Base-by-base conservation (phyloP, 2,797 vertebrate genomes). In the Agapornis canus region DNA sequence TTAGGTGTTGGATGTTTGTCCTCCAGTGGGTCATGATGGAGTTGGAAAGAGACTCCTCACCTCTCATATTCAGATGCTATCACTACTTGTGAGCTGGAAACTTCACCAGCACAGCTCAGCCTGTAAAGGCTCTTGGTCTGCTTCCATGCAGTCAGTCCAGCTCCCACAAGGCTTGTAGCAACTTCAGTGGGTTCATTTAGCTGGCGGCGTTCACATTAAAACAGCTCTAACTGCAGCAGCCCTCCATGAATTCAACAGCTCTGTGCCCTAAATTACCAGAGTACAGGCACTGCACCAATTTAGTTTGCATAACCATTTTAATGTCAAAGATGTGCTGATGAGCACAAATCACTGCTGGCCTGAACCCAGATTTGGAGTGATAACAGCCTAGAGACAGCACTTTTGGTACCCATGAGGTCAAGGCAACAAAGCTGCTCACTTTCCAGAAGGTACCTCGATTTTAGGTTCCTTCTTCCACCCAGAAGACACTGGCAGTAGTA, bases 241-340 rank as follows among this genome's bases (percentile, higher is more conserved):
- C 51, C 48, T 83, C 47, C 61, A 32, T 31, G 70, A 89, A 93
- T 29, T 45, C 43, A 91, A 51, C 63, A 40, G 7, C 40, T 40
- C 23, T 26, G 15, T 68, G 40, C 18, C 52, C 45, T 64, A 73
- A 77, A 79, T 63, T 64, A 90, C 32, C 4, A 0, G 31, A 54
- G 47, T 23, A 79, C 6, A 5, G 32, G 32, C 51, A 63, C 37
- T 60, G 54, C 47, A 82, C 32, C 6, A 5, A 32, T 60, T 56
- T 45, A 69, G 54, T 48, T 72, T 89, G 68, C 37, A 40, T 56
- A 86, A 73, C 26, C 32, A 54, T 82, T 88, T 76, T 18, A 71
- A 91, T 0, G 26, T 45, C 61, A 81, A 80, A 84, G 59, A 56
- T 14, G 29, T 49, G 81, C 52, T 70, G 60, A 84, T 1, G 6